A percentile compares a stretch with the other conserved stretches of the same genome.
phyloP scores from a whole-genome alignment of 2,113 vertebrate genomes.

The Chiloscyllium plagiosum region DNA sequence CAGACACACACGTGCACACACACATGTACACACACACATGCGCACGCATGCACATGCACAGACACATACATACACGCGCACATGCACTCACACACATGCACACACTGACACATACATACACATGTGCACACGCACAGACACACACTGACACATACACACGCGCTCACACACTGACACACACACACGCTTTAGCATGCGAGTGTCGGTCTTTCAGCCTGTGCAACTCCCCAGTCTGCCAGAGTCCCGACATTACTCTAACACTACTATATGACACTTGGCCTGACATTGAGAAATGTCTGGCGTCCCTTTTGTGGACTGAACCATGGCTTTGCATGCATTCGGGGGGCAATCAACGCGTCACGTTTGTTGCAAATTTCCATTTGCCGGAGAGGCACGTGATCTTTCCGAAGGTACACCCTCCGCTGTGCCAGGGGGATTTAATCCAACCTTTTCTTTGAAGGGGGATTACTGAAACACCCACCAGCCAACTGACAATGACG shows the following conservation, averaged over 20 bases:
- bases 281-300: not conserved
- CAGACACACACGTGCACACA: too few species aligned
- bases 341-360: not conserved
- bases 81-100: too few species aligned
- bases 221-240: not conserved
- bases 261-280: not conserved
- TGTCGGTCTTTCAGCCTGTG: not conserved
- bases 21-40: too few species aligned
- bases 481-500: not conserved
- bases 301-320: not conserved
- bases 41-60: too few species aligned
- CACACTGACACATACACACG: too few species aligned
- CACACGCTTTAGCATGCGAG: not conserved
- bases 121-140: too few species aligned
- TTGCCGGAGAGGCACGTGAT: not conserved
- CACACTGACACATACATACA: too few species aligned
- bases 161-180: too few species aligned
- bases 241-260: not conserved
- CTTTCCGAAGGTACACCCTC: not conserved
- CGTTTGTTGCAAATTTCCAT: not conserved
- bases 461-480: not conserved
- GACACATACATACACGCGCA: too few species aligned
- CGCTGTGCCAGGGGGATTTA: not conserved
- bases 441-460: not conserved
- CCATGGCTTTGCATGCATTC: not conserved